Evolutionary conservation across 2,797 vertebrate genomes (phyloP), one percentile per base, ranked within the genome.

Genomic region (Hozukius guyotensis): DNA sequence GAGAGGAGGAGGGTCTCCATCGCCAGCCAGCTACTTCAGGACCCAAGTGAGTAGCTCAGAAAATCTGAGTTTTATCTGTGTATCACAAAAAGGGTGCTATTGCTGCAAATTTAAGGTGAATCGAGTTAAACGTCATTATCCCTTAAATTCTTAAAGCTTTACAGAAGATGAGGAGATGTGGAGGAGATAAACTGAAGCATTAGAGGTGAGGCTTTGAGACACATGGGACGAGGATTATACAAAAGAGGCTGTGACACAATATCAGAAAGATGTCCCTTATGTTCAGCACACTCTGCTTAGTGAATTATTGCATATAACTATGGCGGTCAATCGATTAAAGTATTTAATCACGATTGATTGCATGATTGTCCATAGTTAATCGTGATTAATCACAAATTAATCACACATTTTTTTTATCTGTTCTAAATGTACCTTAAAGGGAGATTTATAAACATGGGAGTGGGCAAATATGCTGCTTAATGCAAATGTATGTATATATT

Each of bases 1-100:
- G 97, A 99, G 92, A 96, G 97, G 82, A 96, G 98, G 61, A 96
- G 97, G 24, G 97, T 99, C 61, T 98, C 98, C 76, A 97, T 99
- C 0, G 98, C 98, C 84, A 95, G 96, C 59, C 98, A 99, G 86
- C 95, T 99, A 22, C 96, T 99, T 75, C 98, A 98, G 91, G 97
- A 99, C 93, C 98, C 98, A 59, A 97, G 98, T 99, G 90, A 98
- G 98, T 96, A 83, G 7, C 24, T 55, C 46, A 53, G 12, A 24
- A 69, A 36, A 78, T 12, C 42, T 27, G 4, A 22, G 18, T 34
- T 71, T 3, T 42, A 52, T 66, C 22, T 71, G 11, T n/a, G 4
- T 32, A 46, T 59, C 31, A 52, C 20, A 46, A 18, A 46, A 8
- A 71, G 10, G 3, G 46, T 32, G 32, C 31, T 24, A 12, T 22